Evolutionary conservation across 1,140 invertebrate species (phyloP), one percentile per base, ranked within the genome.

Genomic region (Drosophila watanabei): DNA sequence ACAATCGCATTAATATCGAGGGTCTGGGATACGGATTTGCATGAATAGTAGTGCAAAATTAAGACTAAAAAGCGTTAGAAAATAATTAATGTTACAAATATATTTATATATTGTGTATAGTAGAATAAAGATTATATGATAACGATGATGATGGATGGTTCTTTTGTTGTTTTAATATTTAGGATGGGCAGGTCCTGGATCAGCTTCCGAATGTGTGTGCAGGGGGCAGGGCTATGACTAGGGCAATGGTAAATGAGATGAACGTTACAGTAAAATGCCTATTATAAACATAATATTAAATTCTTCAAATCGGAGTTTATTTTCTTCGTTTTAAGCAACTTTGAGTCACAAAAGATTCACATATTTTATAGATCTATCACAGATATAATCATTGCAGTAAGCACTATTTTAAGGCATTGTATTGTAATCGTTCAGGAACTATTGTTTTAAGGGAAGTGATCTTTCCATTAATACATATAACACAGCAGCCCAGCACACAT

Each of bases 11-110:
- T 70, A 80, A n/a, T 30, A n/a, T 28, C 1, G 9, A 14, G 20
- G 28, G 14, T 37, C 20, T 1, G 52, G 16, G 10, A 35, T 11
- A 35, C 35, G n/a, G 13, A 13, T n/a, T 14, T 20, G 6, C 9
- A 39, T 37, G 32, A 32, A 73, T 70, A 28, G 39, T 52, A 76
- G 82, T 86, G 85, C 78, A 73, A 81, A 90, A 90, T 56, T 54
- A 90, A 75, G 39, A 80, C 64, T 18, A 75, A 77, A 66, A 77
- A 75, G 70, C 70, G 46, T 64, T 75, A 75, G 63, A 75, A 57
- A 71, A 69, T 59, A 54, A 75, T 65, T 35, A 80, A 56, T 24
- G 33, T 49, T 51, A 68, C 54, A 61, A 69, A 66, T 60, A 43
- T 60, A 48, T 48, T n/a, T n/a, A 48, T 24, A 54, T 56, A 24